Percentiles rank a stretch among this genome's conserved stretches.
Evolutionary conservation across 2,888 invertebrate species (phyloP).

Genomic region (Zootermopsis nevadensis): DNA sequence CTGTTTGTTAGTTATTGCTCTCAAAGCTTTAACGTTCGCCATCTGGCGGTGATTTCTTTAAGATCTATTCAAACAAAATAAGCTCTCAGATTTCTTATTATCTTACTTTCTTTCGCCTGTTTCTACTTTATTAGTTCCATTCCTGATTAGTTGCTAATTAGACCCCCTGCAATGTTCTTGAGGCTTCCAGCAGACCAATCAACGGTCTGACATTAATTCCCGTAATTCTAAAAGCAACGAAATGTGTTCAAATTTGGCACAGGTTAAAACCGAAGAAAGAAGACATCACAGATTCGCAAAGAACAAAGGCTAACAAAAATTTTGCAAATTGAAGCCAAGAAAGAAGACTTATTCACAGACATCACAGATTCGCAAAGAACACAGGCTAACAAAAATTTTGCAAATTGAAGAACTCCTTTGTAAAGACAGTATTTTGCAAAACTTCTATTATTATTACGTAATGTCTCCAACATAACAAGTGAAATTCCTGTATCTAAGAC

Average conservation of each 20-base stretch:
- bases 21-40: neutral
- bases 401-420: too few relatives aligned
- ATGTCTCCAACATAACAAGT: too few relatives aligned
- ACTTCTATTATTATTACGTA: too few relatives aligned
- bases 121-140: neutral
- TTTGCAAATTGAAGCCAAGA: too few relatives aligned
- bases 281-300: too few relatives aligned
- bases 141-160: neutral
- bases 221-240: neutral
- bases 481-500: too few relatives aligned
- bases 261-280: too few relatives aligned
- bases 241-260: neutral
- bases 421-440: too few relatives aligned
- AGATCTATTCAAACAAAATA: neutral
- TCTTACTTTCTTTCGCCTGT: neutral
- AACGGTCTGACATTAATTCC: neutral
- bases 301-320: too few relatives aligned
- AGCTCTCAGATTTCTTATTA: neutral
- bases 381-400: too few relatives aligned
- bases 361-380: too few relatives aligned
- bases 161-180: neutral
- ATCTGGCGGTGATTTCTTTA: neutral
- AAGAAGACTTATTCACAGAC: too few relatives aligned
- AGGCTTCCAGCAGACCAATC: neutral
- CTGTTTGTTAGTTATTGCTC: conserved; percentile 9